Conservation (phyloP, 2,888 invertebrate genomes). For the Seira sanloemensis region DNA sequence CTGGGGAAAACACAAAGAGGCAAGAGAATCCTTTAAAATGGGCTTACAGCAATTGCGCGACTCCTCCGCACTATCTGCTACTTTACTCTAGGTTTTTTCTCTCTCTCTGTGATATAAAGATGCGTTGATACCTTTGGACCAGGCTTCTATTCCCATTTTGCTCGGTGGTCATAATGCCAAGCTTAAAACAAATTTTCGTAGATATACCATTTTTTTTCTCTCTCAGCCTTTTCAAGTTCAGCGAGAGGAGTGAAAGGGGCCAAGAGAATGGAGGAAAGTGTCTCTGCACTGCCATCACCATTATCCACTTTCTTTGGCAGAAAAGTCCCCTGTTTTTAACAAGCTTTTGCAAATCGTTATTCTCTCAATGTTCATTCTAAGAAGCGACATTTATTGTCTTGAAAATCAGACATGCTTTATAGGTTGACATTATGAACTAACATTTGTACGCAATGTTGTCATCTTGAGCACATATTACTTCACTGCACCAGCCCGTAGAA, state of each 20-base stretch:
- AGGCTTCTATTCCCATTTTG: too few relatives aligned
- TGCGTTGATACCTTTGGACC: too few relatives aligned
- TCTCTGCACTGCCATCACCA: neutral
- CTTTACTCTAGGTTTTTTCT: too few relatives aligned
- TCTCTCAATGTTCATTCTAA: conserved; percentile 32
- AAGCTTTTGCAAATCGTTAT: neutral
- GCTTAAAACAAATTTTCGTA: too few relatives aligned
- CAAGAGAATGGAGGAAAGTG: neutral
- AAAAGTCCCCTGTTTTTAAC: neutral
- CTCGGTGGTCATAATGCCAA: too few relatives aligned
- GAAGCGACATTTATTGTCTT: conserved; percentile 51
- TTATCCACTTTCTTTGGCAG: neutral
- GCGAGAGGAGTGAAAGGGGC: neutral
- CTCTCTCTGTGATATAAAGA: too few relatives aligned
- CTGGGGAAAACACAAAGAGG: neutral
- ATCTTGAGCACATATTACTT: conserved; percentile 40
- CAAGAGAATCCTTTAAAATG: too few relatives aligned
- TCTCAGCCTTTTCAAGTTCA: neutral
- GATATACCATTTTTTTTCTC: neutral
- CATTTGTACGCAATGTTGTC: conserved; percentile 54
- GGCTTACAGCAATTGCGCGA: too few relatives aligned
- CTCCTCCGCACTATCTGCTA: too few relatives aligned
- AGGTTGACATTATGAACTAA: conserved; percentile 60
- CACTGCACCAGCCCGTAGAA: neutral
- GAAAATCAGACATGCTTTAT: conserved; percentile 59